Conservation (phyloP, 2,888 invertebrate genomes). For the Hydrotaea cyrtoneurina region DNA sequence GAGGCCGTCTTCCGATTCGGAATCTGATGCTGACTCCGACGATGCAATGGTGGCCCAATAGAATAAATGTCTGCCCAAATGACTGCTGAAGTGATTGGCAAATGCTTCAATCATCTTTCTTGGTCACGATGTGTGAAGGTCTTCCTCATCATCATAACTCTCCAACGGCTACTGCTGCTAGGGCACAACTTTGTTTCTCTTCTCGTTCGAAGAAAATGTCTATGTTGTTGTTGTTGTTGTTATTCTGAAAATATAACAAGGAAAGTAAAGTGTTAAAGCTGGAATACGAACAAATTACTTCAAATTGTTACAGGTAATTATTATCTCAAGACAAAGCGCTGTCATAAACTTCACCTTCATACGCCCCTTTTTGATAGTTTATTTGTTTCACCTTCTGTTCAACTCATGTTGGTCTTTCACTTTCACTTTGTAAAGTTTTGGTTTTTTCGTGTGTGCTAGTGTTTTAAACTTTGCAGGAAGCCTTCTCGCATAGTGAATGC, state of each 20-base stretch:
- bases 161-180: slow-evolving; percentile 9
- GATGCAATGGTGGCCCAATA: slow-evolving; percentile 84
- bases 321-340: slow-evolving; percentile 39
- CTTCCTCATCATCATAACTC: slow-evolving; percentile 59
- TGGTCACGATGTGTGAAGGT: slow-evolving; percentile 17
- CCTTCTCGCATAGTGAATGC: slow-evolving; percentile 13
- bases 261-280: slow-evolving; percentile 14
- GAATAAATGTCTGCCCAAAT: slow-evolving; percentile 83
- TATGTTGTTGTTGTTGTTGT: background rate
- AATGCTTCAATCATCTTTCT: slow-evolving; percentile 80
- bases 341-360: slow-evolving; percentile 65
- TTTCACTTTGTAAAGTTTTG: slow-evolving; percentile 52
- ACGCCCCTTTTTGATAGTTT: slow-evolving; percentile 18
- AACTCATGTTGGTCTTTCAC: slow-evolving; percentile 29
- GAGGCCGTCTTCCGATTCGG: slow-evolving; percentile 71
- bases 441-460: background rate
- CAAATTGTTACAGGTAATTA: slow-evolving; percentile 20
- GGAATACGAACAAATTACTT: slow-evolving; percentile 11
- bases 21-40: slow-evolving; percentile 80
- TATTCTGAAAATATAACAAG: slow-evolving; percentile 15
- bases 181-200: background rate
- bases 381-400: background rate
- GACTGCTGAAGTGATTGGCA: slow-evolving; percentile 79
- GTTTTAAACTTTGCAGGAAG: slow-evolving; percentile 53
- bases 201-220: background rate